Evolutionary conservation across 1,140 invertebrate species (phyloP), one percentile per base, ranked within the genome.

Genomic region (Drosophila jambulina): DNA sequence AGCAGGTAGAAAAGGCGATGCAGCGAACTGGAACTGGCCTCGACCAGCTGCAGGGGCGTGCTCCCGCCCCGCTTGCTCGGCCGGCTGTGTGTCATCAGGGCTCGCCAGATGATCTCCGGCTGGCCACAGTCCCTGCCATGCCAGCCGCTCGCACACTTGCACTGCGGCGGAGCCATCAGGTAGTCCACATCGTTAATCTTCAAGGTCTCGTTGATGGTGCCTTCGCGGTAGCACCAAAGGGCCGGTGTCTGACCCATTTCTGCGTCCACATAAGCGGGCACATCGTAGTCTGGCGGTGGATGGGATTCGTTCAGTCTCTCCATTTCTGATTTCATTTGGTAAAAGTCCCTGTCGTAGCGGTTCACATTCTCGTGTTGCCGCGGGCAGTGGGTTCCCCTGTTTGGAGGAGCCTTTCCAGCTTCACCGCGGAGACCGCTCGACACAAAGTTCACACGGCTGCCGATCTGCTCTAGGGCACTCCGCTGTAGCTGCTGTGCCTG

Each of bases 81-180:
- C 15, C 85, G 75, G 34, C 63, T 79, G 54, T 84, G 68, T 0
- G 95, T 94, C 93, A 95, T 94, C 27, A 95, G 93, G 0, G 95
- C 95, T 21, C 95, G 93, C 95, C 95, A 95, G 4, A 95, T 94
- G 4, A 95, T 94, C 85, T 96, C 95, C 4, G 95, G 95, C 76
- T 95, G 95, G 15, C 95, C 95, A 88, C 95, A 96, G 57, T 95
- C 95, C 0, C 93, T 88, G 2, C 95, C 95, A 79, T 96, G 95
- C 95, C 95, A 96, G 9, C 95, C 95, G 34, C 91, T 93, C 51
- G 93, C 91, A 78, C 95, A 96, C 5, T 93, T 87, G 76, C 95
- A 95, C 74, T 93, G 93, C 62, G 93, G 60, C 36, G 68, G 81
- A 4, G 58, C 64, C 65, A 71, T 56, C 19, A 87, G 32, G 46